Evolutionary conservation across 2,113 vertebrate genomes (phyloP).

Genomic region (Phyllostomus hastatus): DNA sequence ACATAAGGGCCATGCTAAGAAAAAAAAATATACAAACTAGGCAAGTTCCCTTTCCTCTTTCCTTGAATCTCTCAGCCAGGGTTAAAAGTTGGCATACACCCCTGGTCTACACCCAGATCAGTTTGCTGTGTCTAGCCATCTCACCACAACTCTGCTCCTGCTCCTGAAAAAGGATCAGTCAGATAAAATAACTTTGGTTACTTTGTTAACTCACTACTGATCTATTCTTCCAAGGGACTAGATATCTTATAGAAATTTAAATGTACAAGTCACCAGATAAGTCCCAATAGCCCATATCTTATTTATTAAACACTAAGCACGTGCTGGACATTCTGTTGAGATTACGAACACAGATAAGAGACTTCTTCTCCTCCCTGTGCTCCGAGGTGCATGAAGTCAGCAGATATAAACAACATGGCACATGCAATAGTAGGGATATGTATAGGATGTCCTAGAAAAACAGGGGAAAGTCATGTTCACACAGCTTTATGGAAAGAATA

Average conservation of each 20-base stretch:
- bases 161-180: neutral
- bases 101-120: neutral
- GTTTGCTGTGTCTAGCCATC: neutral
- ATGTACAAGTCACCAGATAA: neutral
- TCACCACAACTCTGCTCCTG: neutral
- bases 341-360: neutral
- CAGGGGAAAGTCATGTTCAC: neutral
- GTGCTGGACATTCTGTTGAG: neutral
- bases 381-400: neutral
- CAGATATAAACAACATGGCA: neutral
- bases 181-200: neutral
- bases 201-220: neutral
- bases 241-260: conserved; percentile 11
- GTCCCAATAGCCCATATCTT: neutral
- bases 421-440: neutral
- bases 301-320: neutral
- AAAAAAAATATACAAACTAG: neutral
- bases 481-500: neutral
- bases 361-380: neutral
- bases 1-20: neutral
- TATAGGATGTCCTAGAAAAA: neutral
- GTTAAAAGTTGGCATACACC: neutral
- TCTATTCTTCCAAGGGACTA: neutral
- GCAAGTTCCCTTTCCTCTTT: neutral
- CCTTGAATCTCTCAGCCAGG: neutral